Evolutionary conservation across 1,140 invertebrate species (phyloP).

Genomic region (silkworm (Bombyx mori)): ASM3026992v2 NC_085107.1:9797501-9798000

Average conservation of each 20-base stretch:
- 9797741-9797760: slow-evolving; percentile 41
- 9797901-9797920: slow-evolving; percentile 74
- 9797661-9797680: slow-evolving; percentile 43
- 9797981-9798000: slow-evolving; percentile 53
- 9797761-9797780: slow-evolving; percentile 64
- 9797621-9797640: slow-evolving; percentile 58
- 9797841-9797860: slow-evolving; percentile 94
- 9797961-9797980: slow-evolving; percentile 60
- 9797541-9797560: background rate
- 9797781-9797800: slow-evolving; percentile 76
- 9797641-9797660: slow-evolving; percentile 20
- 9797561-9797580: background rate
- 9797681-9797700: slow-evolving; percentile 35
- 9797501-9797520: no score
- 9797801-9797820: slow-evolving; percentile 82
- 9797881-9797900: slow-evolving; percentile 91
- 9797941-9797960: slow-evolving; percentile 34
- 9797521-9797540: no score
- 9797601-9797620: slow-evolving; percentile 20
- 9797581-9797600: background rate
- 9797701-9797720: slow-evolving; percentile 22
- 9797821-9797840: slow-evolving; percentile 87
- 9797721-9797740: slow-evolving; percentile 56
- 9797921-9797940: slow-evolving; percentile 27
- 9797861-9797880: slow-evolving; percentile 91